Conservation (phyloP, 2,113 vertebrate species). For the Thamnophis sirtalis region DNA sequence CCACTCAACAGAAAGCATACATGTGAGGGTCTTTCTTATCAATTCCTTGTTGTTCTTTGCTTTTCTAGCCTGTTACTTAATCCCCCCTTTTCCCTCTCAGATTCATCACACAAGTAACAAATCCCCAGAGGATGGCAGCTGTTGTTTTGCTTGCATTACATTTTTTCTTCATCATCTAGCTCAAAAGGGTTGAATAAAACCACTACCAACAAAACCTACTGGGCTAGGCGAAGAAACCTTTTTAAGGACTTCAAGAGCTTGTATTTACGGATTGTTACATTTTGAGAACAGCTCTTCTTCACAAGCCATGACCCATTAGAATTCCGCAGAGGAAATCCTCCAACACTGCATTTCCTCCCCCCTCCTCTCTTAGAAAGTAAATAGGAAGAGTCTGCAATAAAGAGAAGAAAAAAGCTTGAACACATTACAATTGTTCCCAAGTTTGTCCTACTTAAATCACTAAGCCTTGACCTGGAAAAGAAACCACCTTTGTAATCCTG, state of each 20-base stretch:
- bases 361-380: neutral
- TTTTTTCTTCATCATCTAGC: neutral
- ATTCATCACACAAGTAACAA: neutral
- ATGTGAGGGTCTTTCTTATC: neutral
- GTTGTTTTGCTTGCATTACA: neutral
- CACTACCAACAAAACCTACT: neutral
- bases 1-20: neutral
- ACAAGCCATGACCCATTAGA: neutral
- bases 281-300: neutral
- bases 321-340: neutral
- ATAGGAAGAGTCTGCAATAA: neutral
- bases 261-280: neutral
- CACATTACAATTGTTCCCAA: neutral
- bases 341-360: neutral
- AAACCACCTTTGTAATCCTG: neutral
- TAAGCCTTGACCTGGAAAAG: neutral
- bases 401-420: neutral
- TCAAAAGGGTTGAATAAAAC: neutral
- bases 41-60: neutral
- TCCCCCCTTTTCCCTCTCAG: neutral
- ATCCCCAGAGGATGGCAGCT: neutral
- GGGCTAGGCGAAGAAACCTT: neutral
- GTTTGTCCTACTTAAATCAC: neutral
- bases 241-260: neutral
- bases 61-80: neutral